Percentiles rank a stretch among this genome's conserved stretches.
These are phyloP conservation scores for Phymatocera aterrima DNA, from an alignment of 2,888 invertebrate genomes.

Conservation along the genomic window DNA sequence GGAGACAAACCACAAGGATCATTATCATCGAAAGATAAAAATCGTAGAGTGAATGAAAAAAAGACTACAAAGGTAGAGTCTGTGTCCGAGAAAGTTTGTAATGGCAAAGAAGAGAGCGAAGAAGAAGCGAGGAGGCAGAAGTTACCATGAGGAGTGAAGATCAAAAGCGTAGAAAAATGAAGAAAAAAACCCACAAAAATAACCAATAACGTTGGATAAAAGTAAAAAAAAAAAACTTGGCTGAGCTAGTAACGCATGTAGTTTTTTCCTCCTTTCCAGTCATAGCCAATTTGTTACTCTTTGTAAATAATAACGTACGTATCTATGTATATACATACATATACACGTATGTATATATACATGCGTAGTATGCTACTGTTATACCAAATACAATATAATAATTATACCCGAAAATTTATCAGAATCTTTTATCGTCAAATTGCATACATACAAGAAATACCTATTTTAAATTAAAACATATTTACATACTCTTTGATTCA, in stretches of 20 bases:
- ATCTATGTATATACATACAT: no score
- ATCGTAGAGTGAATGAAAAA: background rate
- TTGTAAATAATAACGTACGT: slow-evolving; percentile 24
- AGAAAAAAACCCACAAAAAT: background rate
- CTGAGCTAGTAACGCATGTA: slow-evolving; percentile 33
- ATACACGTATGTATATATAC: no score
- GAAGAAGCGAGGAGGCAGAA: slow-evolving; percentile 71
- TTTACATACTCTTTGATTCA: no score
- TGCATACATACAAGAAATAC: no score
- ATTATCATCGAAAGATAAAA: background rate
- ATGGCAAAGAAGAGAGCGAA: slow-evolving; percentile 60
- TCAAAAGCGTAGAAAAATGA: no score
- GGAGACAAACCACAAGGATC: slow-evolving; percentile 58
- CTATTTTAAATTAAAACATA: no score
- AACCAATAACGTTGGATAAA: no score
- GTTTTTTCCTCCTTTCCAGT: no score
- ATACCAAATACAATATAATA: no score
- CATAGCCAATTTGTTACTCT: slow-evolving; percentile 37
- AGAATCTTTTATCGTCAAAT: no score
- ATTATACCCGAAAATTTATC: no score
- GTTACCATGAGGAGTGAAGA: slow-evolving; percentile 69
- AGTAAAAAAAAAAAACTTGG: background rate
- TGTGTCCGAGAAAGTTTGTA: slow-evolving; percentile 49
- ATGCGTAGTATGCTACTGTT: no score
- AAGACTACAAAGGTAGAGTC: background rate